Conservation (phyloP, 2,888 invertebrate species). For the Alsophila aescularia region DNA sequence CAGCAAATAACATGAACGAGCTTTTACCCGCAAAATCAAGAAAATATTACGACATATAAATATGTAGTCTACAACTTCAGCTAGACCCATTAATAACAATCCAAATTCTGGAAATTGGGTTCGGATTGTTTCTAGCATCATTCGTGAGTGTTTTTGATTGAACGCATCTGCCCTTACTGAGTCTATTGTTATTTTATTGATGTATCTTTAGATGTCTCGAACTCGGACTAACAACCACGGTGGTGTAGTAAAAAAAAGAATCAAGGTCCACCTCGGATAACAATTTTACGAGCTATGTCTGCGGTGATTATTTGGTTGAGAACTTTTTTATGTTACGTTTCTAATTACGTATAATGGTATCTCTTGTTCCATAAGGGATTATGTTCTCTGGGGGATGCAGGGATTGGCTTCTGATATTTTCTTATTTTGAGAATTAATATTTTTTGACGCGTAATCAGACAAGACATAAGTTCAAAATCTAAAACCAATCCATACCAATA, state of each 20-base stretch:
- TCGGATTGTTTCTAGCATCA: too few relatives aligned
- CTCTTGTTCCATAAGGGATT: not conserved
- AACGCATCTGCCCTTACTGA: not conserved
- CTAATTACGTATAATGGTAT: slow-evolving; percentile 2
- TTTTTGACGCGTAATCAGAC: too few relatives aligned
- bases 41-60: too few relatives aligned
- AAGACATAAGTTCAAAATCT: too few relatives aligned
- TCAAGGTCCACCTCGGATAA: slow-evolving; percentile 30
- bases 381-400: not conserved
- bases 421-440: too few relatives aligned
- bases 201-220: slow-evolving; percentile 26
- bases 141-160: not conserved
- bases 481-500: too few relatives aligned
- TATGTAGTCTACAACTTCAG: too few relatives aligned
- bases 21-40: too few relatives aligned
- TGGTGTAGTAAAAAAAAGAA: slow-evolving; percentile 23
- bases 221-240: slow-evolving; percentile 26
- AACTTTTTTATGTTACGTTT: slow-evolving; percentile 1
- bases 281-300: slow-evolving; percentile 28
- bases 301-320: slow-evolving; percentile 20
- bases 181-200: slow-evolving; percentile 9
- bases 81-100: too few relatives aligned
- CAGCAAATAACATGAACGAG: too few relatives aligned
- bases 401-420: not conserved
- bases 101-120: too few relatives aligned